Percentiles rank a stretch among this genome's conserved stretches.
Conservation (phyloP, 2,797 vertebrate genomes). For the Bradypus variegatus region DNA sequence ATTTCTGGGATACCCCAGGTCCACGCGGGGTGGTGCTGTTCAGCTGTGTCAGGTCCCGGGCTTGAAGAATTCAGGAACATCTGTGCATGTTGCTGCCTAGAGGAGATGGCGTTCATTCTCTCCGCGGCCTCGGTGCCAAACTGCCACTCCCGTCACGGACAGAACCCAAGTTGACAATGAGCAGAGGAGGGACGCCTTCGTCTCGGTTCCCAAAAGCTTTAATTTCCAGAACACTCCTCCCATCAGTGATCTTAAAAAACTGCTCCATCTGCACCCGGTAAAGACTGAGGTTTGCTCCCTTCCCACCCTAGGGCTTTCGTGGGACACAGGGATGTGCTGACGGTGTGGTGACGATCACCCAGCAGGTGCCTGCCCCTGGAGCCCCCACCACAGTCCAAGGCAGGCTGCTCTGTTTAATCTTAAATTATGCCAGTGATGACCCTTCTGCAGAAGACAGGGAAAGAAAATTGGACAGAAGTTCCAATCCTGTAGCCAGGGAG, state of each 20-base stretch:
- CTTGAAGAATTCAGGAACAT: background rate
- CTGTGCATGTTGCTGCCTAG: too few relatives aligned
- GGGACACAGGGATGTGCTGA: background rate
- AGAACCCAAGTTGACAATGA: background rate
- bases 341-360: background rate
- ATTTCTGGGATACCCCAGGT: background rate
- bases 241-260: background rate
- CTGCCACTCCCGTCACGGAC: background rate
- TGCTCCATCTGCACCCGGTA: background rate
- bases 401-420: background rate
- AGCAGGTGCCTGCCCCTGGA: too few relatives aligned
- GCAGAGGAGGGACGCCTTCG: background rate
- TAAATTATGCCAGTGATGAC: background rate
- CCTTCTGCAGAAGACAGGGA: background rate
- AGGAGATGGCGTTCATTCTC: background rate
- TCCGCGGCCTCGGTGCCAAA: background rate
- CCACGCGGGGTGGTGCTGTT: background rate
- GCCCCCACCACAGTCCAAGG: background rate
- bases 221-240: background rate
- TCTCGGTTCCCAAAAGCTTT: background rate
- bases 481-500: background rate
- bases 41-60: background rate
- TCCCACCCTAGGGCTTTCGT: background rate
- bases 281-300: background rate
- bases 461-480: background rate